Percentiles rank a stretch among this genome's conserved stretches.
phyloP scores from a whole-genome alignment of 2,888 invertebrate species.

The Drosophila nigricruria region DNA sequence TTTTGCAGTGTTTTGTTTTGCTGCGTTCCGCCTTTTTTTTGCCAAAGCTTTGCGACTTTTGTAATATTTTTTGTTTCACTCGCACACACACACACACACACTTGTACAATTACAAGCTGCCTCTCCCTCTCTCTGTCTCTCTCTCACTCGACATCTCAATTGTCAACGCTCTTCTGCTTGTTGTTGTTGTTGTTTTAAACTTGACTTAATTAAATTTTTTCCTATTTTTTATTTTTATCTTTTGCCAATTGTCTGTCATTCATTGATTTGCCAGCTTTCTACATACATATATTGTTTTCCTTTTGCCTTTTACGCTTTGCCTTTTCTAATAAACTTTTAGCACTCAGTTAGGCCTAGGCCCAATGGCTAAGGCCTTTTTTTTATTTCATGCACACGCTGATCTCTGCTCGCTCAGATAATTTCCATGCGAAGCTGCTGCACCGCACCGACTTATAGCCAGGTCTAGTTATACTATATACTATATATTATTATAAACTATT shows the following conservation, averaged over 20 bases:
- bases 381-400: constrained; percentile 7
- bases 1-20: constrained; percentile 31
- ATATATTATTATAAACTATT: background rate
- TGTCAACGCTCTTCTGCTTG: constrained; percentile 28
- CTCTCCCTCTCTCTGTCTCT: constrained; percentile 4
- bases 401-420: constrained; percentile 14
- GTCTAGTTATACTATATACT: constrained; percentile 1
- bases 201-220: constrained; percentile 76
- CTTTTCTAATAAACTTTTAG: background rate
- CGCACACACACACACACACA: constrained; percentile 17
- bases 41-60: constrained; percentile 54
- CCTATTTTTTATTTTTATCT: constrained; percentile 60
- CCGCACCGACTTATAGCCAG: background rate
- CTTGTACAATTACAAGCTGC: background rate
- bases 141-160: constrained; percentile 11
- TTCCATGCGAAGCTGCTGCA: background rate
- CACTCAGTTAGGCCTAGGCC: constrained; percentile 3
- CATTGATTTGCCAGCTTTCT: constrained; percentile 60
- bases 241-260: constrained; percentile 56
- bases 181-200: constrained; percentile 61
- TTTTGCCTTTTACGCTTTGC: constrained; percentile 9
- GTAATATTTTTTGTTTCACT: constrained; percentile 70
- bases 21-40: constrained; percentile 56
- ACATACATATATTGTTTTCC: background rate
- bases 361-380: constrained; percentile 7